Conservation (phyloP, 2,888 invertebrate species). For the Xanthia togata region DNA sequence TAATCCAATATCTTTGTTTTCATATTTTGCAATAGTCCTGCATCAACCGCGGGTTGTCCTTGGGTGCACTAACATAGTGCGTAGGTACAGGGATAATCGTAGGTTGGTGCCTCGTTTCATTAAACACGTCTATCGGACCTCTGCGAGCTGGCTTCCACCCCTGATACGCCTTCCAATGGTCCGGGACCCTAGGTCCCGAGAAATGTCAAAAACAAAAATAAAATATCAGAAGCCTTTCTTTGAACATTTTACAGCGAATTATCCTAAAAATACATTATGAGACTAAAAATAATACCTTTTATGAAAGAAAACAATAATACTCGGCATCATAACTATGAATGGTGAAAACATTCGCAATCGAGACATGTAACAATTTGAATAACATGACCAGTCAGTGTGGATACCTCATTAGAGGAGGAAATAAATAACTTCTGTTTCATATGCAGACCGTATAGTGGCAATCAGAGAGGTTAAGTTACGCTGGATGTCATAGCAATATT, state of each 20-base stretch:
- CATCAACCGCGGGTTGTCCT: no score
- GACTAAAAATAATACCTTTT: slow-evolving; percentile 54
- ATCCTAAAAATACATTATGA: slow-evolving; percentile 47
- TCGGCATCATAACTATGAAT: slow-evolving; percentile 66
- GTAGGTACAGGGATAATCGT: no score
- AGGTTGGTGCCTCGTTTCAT: no score
- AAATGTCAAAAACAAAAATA: no score
- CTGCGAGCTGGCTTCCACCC: no score
- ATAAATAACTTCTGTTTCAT: slow-evolving; percentile 69
- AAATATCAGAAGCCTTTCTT: not conserved
- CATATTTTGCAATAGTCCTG: no score
- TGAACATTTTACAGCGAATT: slow-evolving; percentile 27
- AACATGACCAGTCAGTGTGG: slow-evolving; percentile 70
- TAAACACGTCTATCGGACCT: no score
- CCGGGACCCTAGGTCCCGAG: no score
- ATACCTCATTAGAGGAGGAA: slow-evolving; percentile 72
- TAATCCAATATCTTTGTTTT: no score
- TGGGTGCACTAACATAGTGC: no score
- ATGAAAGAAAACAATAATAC: slow-evolving; percentile 64
- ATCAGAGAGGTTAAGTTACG: slow-evolving; percentile 76
- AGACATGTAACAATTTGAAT: slow-evolving; percentile 70
- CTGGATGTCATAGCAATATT: slow-evolving; percentile 82
- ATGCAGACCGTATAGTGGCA: slow-evolving; percentile 69
- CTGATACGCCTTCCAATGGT: no score
- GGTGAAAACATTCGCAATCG: slow-evolving; percentile 70